Conservation (phyloP, 2,888 invertebrate species). For the Nemotelus pantherinus region DNA sequence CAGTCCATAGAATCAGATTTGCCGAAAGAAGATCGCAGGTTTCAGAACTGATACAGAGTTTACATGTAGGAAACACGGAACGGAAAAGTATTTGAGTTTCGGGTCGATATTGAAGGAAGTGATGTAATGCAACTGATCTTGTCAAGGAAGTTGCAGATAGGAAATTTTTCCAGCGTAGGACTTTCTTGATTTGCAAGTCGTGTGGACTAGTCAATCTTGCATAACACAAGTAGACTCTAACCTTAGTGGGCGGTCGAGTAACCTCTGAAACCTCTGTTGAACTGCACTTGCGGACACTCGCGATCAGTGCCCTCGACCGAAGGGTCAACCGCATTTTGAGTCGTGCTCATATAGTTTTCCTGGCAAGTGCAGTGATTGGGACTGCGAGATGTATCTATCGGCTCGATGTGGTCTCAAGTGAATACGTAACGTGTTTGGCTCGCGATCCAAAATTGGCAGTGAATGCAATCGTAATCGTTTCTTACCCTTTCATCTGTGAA, state of each 20-base stretch:
- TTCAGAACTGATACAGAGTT: neutral
- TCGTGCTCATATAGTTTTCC: neutral
- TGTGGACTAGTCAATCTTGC: no score
- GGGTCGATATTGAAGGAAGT: neutral
- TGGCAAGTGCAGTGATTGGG: slow-evolving; percentile 2
- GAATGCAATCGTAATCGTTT: slow-evolving; percentile 35
- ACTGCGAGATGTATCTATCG: slow-evolving; percentile 23
- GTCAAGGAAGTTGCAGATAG: neutral
- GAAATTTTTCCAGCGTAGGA: no score
- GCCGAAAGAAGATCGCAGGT: neutral
- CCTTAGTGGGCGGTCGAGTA: neutral
- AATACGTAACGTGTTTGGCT: slow-evolving; percentile 24
- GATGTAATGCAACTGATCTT: neutral
- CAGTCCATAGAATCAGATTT: slow-evolving; percentile 5
- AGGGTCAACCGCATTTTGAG: slow-evolving; percentile 9
- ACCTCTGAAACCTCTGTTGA: neutral
- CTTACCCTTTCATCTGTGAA: slow-evolving; percentile 37
- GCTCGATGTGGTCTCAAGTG: slow-evolving; percentile 16
- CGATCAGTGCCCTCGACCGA: slow-evolving; percentile 28
- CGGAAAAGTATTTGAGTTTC: neutral
- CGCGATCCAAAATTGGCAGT: slow-evolving; percentile 29
- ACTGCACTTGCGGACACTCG: neutral
- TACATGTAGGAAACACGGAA: neutral
- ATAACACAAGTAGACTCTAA: neutral
- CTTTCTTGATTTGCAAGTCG: no score